These are phyloP conservation scores for Sebastes minor DNA, from an alignment of 2,797 vertebrate genomes.

Conservation along the genomic window DNA sequence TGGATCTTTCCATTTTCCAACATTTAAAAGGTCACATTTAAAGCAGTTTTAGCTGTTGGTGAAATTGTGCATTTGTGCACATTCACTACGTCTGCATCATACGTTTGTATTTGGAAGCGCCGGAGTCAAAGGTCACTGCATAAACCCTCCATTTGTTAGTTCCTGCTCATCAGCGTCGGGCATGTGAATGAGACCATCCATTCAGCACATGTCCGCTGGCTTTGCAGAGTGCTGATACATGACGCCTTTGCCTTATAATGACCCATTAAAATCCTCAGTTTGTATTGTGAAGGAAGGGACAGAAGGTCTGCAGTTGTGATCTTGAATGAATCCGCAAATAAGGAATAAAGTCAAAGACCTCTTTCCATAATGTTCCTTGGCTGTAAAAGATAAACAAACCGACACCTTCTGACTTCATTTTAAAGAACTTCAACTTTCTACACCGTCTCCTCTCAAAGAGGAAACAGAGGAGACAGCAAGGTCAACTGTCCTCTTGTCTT, in stretches of 20 bases:
- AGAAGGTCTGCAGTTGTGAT: not conserved
- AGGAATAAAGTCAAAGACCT: not conserved
- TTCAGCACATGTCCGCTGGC: conserved; percentile 41
- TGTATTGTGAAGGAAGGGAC: conserved; percentile 18
- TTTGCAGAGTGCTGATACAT: conserved; percentile 21
- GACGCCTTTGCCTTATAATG: conserved; percentile 21
- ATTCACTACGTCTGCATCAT: not conserved
- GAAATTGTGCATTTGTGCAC: not conserved
- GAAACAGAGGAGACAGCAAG: conserved; percentile 59
- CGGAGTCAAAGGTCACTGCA: conserved; percentile 60
- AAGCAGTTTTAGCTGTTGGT: not conserved
- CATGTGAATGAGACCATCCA: conserved; percentile 61
- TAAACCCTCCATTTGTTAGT: conserved; percentile 69
- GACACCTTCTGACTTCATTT: not conserved
- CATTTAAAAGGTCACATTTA: not conserved
- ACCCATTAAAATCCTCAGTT: not conserved
- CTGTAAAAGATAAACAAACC: not conserved
- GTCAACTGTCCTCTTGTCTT: conserved; percentile 65
- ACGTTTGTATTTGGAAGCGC: conserved; percentile 1
- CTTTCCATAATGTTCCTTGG: not conserved
- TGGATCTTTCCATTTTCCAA: not conserved
- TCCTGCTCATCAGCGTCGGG: conserved; percentile 39
- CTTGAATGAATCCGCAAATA: not conserved
- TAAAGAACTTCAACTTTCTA: conserved; percentile 1
- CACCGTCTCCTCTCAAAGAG: conserved; percentile 15